Conservation (phyloP, 1,140 invertebrate species). For the Neoseiulus cucumeris region DNA sequence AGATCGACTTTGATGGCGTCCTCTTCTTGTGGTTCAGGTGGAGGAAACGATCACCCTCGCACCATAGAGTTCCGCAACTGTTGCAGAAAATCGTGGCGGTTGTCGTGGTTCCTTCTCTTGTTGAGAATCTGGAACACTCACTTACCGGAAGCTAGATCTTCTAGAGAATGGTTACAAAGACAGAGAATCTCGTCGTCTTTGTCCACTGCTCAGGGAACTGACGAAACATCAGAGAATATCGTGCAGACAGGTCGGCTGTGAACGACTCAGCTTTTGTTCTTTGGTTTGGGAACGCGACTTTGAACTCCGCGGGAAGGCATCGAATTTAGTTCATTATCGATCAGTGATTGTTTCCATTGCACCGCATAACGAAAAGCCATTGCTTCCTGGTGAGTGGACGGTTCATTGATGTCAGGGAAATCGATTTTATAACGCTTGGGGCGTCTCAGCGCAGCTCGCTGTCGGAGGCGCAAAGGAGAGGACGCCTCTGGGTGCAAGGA, state of each 20-base stretch:
- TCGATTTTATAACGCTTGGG: too few species aligned
- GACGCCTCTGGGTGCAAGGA: too few species aligned
- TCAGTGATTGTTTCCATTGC: too few species aligned
- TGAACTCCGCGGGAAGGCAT: too few species aligned
- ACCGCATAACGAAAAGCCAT: too few species aligned
- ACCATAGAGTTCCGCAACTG: slow-evolving; percentile 72
- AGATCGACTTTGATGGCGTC: slow-evolving; percentile 66
- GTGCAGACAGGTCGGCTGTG: slow-evolving; percentile 68
- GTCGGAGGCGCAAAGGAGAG: too few species aligned
- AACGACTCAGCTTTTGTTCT: too few species aligned
- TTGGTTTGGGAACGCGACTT: too few species aligned
- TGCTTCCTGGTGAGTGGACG: too few species aligned
- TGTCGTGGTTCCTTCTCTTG: slow-evolving; percentile 64
- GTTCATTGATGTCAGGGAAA: too few species aligned
- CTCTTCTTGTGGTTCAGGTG: slow-evolving; percentile 61
- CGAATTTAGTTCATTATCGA: too few species aligned
- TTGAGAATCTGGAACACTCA: neutral
- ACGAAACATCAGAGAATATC: slow-evolving; percentile 91
- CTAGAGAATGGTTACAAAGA: slow-evolving; percentile 56
- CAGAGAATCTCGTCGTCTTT: slow-evolving; percentile 25
- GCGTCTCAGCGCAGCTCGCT: too few species aligned
- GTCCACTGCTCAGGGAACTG: slow-evolving; percentile 37
- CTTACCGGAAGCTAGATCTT: slow-evolving; percentile 55
- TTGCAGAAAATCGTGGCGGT: slow-evolving; percentile 74
- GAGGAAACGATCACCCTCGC: slow-evolving; percentile 81